These are phyloP conservation scores for Erinaceus europaeus DNA, from an alignment of 2,113 vertebrate species.

Conservation along the genomic window DNA sequence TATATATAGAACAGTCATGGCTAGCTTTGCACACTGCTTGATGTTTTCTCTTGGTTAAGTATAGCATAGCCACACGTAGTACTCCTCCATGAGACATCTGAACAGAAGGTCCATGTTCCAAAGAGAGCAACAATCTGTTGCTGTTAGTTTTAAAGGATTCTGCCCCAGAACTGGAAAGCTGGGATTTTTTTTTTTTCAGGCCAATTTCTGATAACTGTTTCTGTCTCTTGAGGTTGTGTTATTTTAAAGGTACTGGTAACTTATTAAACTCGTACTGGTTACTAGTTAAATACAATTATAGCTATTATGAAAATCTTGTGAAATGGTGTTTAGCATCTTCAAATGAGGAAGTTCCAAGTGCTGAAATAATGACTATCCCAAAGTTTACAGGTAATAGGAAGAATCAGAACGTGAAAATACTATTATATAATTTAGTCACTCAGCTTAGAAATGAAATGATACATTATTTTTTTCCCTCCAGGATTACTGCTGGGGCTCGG, in stretches of 20 bases:
- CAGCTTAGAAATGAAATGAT: not conserved
- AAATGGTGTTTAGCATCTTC: not conserved
- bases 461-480: too few relatives aligned
- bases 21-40: conserved; percentile 46
- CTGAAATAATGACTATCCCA: not conserved
- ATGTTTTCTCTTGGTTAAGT: conserved; percentile 43
- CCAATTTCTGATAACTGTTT: not conserved
- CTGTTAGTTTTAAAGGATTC: not conserved
- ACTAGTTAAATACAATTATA: not conserved
- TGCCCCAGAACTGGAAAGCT: not conserved
- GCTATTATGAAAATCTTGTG: not conserved
- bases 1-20: conserved; percentile 15
- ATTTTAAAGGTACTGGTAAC: not conserved
- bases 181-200: not conserved
- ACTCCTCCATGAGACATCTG: conserved; percentile 27
- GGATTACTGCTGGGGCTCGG: too few relatives aligned
- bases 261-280: not conserved
- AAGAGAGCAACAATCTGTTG: conserved; percentile 41
- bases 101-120: conserved; percentile 46
- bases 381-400: not conserved
- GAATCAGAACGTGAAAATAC: not conserved
- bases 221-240: not conserved
- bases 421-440: not conserved
- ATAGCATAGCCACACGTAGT: not conserved
- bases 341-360: not conserved